These are phyloP conservation scores for Platerodrilus igneus DNA, from an alignment of 2,888 invertebrate species.

Conservation along the genomic window DNA sequence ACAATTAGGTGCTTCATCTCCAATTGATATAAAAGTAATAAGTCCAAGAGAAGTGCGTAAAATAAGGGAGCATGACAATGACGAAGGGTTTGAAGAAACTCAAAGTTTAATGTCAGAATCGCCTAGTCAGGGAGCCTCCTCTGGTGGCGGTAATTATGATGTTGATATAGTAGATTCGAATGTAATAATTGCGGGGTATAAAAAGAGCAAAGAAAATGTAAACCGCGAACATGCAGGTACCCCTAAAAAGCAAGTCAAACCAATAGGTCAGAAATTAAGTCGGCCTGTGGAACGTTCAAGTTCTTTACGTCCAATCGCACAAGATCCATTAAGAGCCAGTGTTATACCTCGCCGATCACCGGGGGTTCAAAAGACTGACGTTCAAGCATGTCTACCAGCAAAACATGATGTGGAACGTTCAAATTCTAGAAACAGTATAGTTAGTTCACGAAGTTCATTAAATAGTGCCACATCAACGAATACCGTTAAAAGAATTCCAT, in stretches of 20 bases:
- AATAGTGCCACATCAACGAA: slow-evolving; percentile 76
- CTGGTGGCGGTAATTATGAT: slow-evolving; percentile 56
- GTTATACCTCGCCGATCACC: slow-evolving; percentile 44
- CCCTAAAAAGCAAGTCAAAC: slow-evolving; percentile 25
- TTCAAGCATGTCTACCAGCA: slow-evolving; percentile 34
- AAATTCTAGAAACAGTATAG: slow-evolving; percentile 71
- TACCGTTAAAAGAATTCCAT: slow-evolving; percentile 68
- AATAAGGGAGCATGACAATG: slow-evolving; percentile 67
- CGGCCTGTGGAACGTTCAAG: slow-evolving; percentile 34
- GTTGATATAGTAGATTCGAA: slow-evolving; percentile 48
- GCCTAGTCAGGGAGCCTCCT: slow-evolving; percentile 79
- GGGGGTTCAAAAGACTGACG: slow-evolving; percentile 45
- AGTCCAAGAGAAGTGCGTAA: slow-evolving; percentile 36
- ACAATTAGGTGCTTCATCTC: slow-evolving; percentile 38
- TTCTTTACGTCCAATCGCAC: slow-evolving; percentile 37
- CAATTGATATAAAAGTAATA: slow-evolving; percentile 23
- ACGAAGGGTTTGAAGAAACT: slow-evolving; percentile 88
- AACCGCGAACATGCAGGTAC: slow-evolving; percentile 4
- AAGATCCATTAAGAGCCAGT: slow-evolving; percentile 34
- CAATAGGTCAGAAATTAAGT: slow-evolving; percentile 35
- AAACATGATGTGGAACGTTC: slow-evolving; percentile 67
- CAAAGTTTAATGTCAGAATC: slow-evolving; percentile 84
- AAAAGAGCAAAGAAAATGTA: slow-evolving; percentile 13
- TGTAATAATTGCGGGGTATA: slow-evolving; percentile 33
- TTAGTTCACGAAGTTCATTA: slow-evolving; percentile 78